Evolutionary conservation across 2,888 invertebrate species (phyloP), one percentile per base, ranked within the genome.

Genomic region (Protodeltote pygarga): DNA sequence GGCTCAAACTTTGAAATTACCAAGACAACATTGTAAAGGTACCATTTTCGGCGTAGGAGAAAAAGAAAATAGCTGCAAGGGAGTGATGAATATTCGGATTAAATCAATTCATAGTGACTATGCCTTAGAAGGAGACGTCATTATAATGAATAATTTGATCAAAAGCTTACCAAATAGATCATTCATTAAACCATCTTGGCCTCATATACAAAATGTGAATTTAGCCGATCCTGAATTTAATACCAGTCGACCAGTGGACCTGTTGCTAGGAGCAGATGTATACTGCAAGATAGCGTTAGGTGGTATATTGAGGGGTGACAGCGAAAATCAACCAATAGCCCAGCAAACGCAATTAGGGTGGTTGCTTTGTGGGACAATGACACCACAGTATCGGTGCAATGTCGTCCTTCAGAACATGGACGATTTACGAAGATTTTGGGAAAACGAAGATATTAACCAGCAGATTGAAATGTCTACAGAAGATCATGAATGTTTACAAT

Each of bases 341-440:
- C 37, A 37, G 14, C 27, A 37, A 8, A 20, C 37, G 1, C 37
- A 27, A 3, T 2, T 37, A 5, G 37, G 37, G 19, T 37, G 37
- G 37, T 4, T 37, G 3, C 14, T 37, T 0, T 27, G 37, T 19
- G 37, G 37, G 4, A 11, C 13, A 1, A 14, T 37, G 11, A 20
- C 8, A 27, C 13, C 37, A 27, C 32, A 20, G 0, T 23, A 34
- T 23, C 14, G 15, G 6, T 23, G 15, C 15, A 15, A 29, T 9
- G 28, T 29, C 2, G 16, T 29, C 21, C 29, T 15, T 0, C 15
- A 29, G n/a, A 29, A 11, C 6, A 23, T 14, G 10, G 21, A 31
- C 3, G n/a, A 20, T 14, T 8, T 16, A 10, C 15, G 5, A 1
- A 21, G 10, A 14, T 21, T 9, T 38, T 28, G 27, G 37, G 37